Evolutionary conservation across 2,113 vertebrate genomes (phyloP), one percentile per base, ranked within the genome.

Genomic region (Fregata magnificens): DNA sequence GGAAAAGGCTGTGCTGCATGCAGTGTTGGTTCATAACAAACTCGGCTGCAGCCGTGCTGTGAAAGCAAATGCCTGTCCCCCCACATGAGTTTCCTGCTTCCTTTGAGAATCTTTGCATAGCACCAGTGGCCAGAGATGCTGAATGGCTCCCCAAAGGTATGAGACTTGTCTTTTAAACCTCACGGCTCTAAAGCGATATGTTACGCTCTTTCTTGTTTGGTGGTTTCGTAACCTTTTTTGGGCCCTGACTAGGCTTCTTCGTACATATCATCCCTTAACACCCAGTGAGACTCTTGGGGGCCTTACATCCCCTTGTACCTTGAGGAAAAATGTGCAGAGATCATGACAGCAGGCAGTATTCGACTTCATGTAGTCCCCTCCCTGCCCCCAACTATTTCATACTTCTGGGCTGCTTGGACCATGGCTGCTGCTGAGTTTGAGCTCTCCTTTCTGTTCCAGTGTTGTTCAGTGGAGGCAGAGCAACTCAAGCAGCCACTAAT

Each of bases 201-300:
- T 69, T 79, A 71, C 55, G 6, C 9, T 76, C 18, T 65, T 52
- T 79, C 45, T 78, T 53, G 18, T n/a, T 42, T 76, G 22, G 16
- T 5, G 18, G 7, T 67, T 73, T 88, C 50, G 50, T 76, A 83
- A 83, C 3, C 16, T 36, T 67, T 83, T 55, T 38, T 22, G 34
- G 24, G 12, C 7, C 12, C 58, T 45, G 20, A 65, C 22, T 42
- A 21, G 34, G 20, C 22, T 70, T 70, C 40, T 69, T 88, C 14
- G 2, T 40, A 36, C 13, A 2, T 25, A 61, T 25, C 34, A 20
- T 21, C 12, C n/a, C 19, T 71, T 84, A 84, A 94, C 89, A 40
- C 8, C 5, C 20, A 24, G 15, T 10, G 21, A 53, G 55, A 62
- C 24, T 71, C n/a, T 78, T 0, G 0, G 3, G 7, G 38, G 7